Base-by-base conservation (phyloP, 2,797 vertebrate genomes). In the Betta splendens region DNA sequence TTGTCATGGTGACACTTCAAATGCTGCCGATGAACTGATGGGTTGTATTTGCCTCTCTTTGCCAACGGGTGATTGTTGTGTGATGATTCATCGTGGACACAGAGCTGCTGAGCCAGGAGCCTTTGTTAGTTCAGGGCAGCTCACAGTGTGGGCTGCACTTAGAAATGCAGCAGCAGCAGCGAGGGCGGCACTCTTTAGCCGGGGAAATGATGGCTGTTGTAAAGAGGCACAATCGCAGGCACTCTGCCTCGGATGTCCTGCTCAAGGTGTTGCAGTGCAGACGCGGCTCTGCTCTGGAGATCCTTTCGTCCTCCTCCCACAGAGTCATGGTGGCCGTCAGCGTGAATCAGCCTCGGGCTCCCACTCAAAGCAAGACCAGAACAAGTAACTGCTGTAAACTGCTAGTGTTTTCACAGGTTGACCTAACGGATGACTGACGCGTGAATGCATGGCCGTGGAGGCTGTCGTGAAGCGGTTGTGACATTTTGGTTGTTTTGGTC, bases 1-100 rank as follows among this genome's bases (percentile, higher is more conserved):
- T 98, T 88, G 61, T 92, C 90, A 95, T 94, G 92, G 95, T 78
- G 91, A 97, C 92, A 35, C 84, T 77, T 88, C 85, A 91, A 91
- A 91, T 91, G 89, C 78, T 87, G 84, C 71, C 56, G 87, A 86
- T 75, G 79, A 71, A 89, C 87, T 67, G 80, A 88, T 79, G 79
- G 87, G 90, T 89, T 75, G 78, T 40, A 56, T 80, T 75, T 69
- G 55, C 72, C 74, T 75, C 52, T 64, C 60, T 58, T 69, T 79
- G 72, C 64, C 63, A 61, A 20, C 4, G 56, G 83, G 51, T 12
- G 69, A 74, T 83, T 82, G 76, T 78, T 47, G 44, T 42, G 53
- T 12, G 59, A 69, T 89, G 83, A 86, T 79, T 85, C 72, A 81
- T 42, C 28, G 16, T 16, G 32, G 32, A 63, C 64, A 15, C 52